phyloP scores from a whole-genome alignment of 2,797 vertebrate species.

The Darevskia mixta region DNA sequence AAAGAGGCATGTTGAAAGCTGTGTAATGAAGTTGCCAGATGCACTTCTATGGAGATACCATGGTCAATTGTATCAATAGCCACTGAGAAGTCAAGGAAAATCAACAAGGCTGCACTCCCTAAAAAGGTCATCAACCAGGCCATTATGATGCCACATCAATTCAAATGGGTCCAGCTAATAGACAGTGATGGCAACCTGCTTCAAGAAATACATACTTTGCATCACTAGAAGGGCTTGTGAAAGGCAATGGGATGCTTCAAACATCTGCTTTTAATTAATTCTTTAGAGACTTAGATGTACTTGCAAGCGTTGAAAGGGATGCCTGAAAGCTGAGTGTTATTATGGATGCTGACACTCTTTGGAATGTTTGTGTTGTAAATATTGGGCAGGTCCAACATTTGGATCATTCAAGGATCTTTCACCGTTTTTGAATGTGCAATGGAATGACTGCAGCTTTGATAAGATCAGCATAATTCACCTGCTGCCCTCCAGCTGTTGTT shows the following conservation, averaged over 20 bases:
- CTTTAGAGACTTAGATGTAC: slow-evolving; percentile 62
- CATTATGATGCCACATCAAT: too few relatives aligned
- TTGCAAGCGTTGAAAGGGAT: slow-evolving; percentile 63
- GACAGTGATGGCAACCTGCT: background rate
- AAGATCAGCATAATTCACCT: background rate
- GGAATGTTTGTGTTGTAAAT: slow-evolving; percentile 53
- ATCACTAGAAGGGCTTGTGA: slow-evolving; percentile 29
- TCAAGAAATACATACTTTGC: background rate
- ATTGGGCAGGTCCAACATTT: slow-evolving; percentile 34
- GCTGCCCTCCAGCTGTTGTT: background rate
- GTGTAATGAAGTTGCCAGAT: too few relatives aligned
- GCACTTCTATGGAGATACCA: too few relatives aligned
- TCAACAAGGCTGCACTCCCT: too few relatives aligned
- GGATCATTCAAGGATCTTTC: slow-evolving; percentile 46
- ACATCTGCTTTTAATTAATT: slow-evolving; percentile 74
- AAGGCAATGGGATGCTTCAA: slow-evolving; percentile 30
- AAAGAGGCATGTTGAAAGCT: too few relatives aligned
- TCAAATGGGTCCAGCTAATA: background rate
- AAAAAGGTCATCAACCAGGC: too few relatives aligned
- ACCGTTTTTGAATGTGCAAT: slow-evolving; percentile 39
- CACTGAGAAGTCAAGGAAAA: too few relatives aligned
- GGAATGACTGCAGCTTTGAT: slow-evolving; percentile 18
- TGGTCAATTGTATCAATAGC: too few relatives aligned
- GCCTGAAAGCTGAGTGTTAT: slow-evolving; percentile 67
- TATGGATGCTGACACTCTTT: slow-evolving; percentile 48